Conservation (phyloP, 2,888 invertebrate species). For the Tetranychus piercei region DNA sequence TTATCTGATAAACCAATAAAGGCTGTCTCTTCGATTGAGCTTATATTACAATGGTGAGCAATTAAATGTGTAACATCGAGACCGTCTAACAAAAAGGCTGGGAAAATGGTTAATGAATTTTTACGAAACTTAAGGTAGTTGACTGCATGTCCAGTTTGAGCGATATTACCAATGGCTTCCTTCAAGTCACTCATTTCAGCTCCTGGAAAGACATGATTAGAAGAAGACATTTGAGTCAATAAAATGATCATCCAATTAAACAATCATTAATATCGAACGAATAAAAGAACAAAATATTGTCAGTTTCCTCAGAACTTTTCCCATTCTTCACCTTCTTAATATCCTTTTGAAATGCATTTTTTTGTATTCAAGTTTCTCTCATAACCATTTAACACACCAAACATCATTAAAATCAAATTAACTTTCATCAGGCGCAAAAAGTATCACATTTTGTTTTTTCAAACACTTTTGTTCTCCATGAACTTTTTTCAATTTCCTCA, state of each 20-base stretch:
- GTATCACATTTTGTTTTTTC: too few species aligned
- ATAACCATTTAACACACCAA: too few species aligned
- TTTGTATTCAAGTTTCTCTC: too few species aligned
- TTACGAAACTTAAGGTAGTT: neutral
- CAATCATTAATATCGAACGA: neutral
- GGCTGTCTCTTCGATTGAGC: slow-evolving; percentile 66
- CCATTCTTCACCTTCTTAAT: too few species aligned
- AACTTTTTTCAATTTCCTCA: too few species aligned
- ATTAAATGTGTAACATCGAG: slow-evolving; percentile 70
- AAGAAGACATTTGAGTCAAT: neutral
- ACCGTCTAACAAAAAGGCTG: slow-evolving; percentile 49
- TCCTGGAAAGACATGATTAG: slow-evolving; percentile 4
- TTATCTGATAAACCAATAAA: slow-evolving; percentile 57
- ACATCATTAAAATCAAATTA: too few species aligned
- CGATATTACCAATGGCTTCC: slow-evolving; percentile 20
- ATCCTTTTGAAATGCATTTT: too few species aligned
- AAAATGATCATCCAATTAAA: neutral
- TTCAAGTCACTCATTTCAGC: slow-evolving; percentile 17
- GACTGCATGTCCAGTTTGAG: slow-evolving; percentile 16
- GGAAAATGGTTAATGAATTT: neutral
- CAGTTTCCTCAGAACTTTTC: too few species aligned
- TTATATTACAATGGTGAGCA: slow-evolving; percentile 64
- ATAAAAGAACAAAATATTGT: too few species aligned
- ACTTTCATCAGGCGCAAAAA: too few species aligned
- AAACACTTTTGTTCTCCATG: too few species aligned